Evolutionary conservation across 2,888 invertebrate species (phyloP).

Genomic region (Corbicula japonica): DNA sequence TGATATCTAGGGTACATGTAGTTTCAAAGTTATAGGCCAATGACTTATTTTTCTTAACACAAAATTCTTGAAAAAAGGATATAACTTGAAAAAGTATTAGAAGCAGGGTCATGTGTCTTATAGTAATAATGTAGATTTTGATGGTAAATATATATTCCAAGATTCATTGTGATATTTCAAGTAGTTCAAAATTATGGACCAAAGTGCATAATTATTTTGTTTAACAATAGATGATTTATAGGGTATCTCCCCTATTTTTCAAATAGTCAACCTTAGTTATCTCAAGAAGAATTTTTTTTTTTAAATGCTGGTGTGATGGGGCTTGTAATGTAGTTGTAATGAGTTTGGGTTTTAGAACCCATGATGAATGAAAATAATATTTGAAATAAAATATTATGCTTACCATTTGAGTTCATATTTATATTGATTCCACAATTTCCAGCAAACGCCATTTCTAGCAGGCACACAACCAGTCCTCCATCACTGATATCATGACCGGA

Average conservation of each 20-base stretch:
- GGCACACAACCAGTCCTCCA: conserved; percentile 96
- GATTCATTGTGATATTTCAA: no score
- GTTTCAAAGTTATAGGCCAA: no score
- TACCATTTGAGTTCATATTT: conserved; percentile 25
- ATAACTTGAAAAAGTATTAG: no score
- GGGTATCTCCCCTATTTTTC: background rate
- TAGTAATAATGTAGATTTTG: no score
- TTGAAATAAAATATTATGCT: no score
- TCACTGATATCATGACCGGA: conserved; percentile 99
- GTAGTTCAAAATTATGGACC: no score
- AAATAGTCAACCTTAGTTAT: background rate
- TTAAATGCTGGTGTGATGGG: background rate
- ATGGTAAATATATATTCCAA: no score
- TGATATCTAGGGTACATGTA: no score
- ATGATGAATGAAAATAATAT: no score
- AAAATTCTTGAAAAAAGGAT: no score
- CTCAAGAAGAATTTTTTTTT: background rate
- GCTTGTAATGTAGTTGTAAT: background rate
- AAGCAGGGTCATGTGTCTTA: no score
- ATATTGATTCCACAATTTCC: conserved; percentile 92
- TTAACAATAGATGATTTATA: background rate
- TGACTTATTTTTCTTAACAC: no score
- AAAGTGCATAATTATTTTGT: background rate
- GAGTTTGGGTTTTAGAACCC: background rate
- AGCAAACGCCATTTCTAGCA: conserved; percentile 98